These are phyloP conservation scores for Grus americana DNA, from an alignment of 2,113 vertebrate species.

Conservation along the genomic window DNA sequence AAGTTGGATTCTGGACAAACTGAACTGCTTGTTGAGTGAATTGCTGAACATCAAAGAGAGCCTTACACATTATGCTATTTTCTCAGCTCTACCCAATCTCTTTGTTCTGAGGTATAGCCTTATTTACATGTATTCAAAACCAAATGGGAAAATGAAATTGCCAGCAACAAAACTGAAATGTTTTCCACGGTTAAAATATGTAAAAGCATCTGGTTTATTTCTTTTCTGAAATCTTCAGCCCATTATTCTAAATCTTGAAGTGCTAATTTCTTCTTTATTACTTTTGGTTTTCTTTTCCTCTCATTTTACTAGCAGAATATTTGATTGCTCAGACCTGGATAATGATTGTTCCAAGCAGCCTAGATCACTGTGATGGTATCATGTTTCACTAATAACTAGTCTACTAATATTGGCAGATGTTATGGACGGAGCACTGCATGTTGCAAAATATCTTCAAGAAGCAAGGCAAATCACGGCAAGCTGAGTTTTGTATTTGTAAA, in stretches of 20 bases:
- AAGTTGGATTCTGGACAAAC: slow-evolving; percentile 23
- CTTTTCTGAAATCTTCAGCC: background rate
- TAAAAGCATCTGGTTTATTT: background rate
- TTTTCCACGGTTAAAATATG: background rate
- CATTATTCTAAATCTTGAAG: background rate
- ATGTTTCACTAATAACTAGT: background rate
- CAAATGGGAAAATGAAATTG: background rate
- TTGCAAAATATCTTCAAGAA: background rate
- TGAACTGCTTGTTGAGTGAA: slow-evolving; percentile 23
- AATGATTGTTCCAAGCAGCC: background rate
- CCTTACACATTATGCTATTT: background rate
- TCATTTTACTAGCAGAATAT: background rate
- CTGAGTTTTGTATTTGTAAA: background rate
- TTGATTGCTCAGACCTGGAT: background rate
- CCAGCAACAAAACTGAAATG: background rate
- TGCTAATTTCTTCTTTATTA: background rate
- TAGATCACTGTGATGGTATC: background rate
- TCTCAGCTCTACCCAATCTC: background rate
- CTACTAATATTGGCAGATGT: background rate
- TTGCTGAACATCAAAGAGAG: background rate
- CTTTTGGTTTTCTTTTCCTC: background rate
- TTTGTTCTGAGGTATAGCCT: background rate
- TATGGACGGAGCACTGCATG: background rate
- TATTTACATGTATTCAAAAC: background rate
- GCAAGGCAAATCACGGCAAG: background rate